Conservation (phyloP, 2,113 vertebrate genomes). For the Equus quagga region DNA sequence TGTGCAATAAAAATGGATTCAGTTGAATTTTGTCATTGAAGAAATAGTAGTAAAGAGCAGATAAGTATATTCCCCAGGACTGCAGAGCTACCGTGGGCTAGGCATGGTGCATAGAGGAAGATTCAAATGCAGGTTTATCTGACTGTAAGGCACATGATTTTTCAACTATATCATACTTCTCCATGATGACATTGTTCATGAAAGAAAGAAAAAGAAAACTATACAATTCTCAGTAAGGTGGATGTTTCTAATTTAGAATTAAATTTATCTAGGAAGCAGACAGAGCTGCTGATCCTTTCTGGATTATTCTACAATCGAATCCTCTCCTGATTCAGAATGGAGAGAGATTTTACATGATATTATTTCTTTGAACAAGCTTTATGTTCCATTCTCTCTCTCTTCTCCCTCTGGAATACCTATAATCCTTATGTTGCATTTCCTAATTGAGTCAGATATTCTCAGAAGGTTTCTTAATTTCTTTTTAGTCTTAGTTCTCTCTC, state of each 20-base stretch:
- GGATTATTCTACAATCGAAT: not conserved
- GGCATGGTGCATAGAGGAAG: not conserved
- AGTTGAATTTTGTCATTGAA: not conserved
- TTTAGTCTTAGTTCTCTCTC: no score
- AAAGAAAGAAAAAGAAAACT: not conserved
- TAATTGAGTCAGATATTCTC: no score
- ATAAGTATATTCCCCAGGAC: not conserved
- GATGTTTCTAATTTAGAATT: not conserved
- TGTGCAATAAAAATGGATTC: not conserved
- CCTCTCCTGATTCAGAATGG: not conserved
- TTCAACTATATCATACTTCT: not conserved
- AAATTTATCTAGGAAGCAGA: not conserved
- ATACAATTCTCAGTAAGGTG: not conserved
- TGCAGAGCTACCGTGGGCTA: not conserved
- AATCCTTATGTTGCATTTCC: no score
- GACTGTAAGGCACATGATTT: not conserved
- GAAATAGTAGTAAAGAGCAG: not conserved
- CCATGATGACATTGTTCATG: not conserved
- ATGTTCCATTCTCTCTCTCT: no score
- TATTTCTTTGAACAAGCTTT: no score
- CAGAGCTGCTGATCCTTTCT: not conserved
- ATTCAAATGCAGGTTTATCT: not conserved
- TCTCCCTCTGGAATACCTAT: no score
- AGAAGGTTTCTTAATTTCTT: no score
- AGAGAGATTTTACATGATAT: conserved; percentile 10